Conservation (phyloP, 2,797 vertebrate species). For the Arctocebus calabarensis region DNA sequence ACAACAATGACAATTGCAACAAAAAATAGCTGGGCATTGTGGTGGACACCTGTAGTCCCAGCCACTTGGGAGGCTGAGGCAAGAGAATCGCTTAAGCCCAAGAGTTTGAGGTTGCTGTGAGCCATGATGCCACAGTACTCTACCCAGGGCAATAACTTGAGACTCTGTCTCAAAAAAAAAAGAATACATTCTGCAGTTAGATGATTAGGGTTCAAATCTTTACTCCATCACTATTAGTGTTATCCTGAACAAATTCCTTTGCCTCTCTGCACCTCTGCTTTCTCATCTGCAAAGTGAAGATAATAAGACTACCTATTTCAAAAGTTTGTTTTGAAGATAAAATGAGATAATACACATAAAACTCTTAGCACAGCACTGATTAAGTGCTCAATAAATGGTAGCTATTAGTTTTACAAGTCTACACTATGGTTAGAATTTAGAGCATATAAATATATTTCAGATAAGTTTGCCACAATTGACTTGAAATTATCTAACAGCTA, state of each 20-base stretch:
- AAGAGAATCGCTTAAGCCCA: no score
- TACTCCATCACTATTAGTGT: neutral
- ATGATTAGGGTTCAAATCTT: neutral
- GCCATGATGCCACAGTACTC: no score
- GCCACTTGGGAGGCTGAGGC: no score
- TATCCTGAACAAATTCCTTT: neutral
- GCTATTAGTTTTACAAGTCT: conserved; percentile 13
- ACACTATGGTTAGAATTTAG: neutral
- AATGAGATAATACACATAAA: conserved; percentile 26
- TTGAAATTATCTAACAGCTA: conserved; percentile 15
- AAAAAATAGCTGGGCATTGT: no score
- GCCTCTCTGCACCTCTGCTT: neutral
- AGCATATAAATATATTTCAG: conserved; percentile 1
- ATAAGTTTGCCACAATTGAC: neutral
- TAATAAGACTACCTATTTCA: neutral
- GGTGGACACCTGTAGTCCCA: no score
- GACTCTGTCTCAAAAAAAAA: no score
- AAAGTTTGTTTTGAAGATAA: conserved; percentile 47
- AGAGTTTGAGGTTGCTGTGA: no score
- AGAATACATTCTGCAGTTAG: neutral
- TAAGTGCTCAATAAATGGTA: conserved; percentile 10
- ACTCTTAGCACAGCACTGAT: neutral
- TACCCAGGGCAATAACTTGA: no score
- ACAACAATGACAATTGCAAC: no score
- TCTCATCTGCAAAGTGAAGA: neutral